phyloP scores from a whole-genome alignment of 64 coral and sea anemone genomes.

The Orbicella faveolata region DNA sequence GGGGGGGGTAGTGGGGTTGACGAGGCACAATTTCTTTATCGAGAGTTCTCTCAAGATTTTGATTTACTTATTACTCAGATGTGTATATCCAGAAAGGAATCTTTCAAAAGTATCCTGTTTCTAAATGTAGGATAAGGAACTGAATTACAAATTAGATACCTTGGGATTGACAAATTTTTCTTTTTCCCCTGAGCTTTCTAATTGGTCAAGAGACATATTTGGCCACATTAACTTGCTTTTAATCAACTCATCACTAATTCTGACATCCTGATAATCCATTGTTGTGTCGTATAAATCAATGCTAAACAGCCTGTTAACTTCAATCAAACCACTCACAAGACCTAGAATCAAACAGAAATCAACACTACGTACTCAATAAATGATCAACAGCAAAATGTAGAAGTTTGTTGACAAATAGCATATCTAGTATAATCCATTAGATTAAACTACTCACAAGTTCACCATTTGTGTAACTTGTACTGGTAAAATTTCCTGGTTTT shows the following conservation, averaged over 20 bases:
- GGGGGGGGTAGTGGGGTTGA: too few species aligned
- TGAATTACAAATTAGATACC: constrained; percentile 14
- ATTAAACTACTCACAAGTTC: too few species aligned
- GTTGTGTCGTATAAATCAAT: constrained; percentile 91
- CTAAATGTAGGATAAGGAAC: too few species aligned
- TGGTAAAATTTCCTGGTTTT: background rate
- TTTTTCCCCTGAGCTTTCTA: constrained; percentile 13
- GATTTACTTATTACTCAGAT: too few species aligned
- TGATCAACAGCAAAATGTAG: background rate
- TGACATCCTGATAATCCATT: constrained; percentile 66
- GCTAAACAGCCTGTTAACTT: constrained; percentile 40
- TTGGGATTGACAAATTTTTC: constrained; percentile 50
- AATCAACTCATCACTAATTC: constrained; percentile 75
- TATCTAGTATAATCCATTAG: too few species aligned
- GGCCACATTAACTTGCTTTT: constrained; percentile 74
- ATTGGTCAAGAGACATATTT: background rate
- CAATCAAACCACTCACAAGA: constrained; percentile 26
- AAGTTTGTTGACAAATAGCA: too few species aligned
- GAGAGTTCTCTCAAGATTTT: too few species aligned
- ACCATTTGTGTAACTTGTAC: background rate
- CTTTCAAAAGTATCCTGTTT: too few species aligned
- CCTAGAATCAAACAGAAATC: background rate
- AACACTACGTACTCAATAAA: background rate
- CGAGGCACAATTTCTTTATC: too few species aligned
- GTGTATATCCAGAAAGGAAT: too few species aligned